Evolutionary conservation across 1,140 invertebrate genomes (phyloP).

Genomic region (Laupala kohalensis): DNA sequence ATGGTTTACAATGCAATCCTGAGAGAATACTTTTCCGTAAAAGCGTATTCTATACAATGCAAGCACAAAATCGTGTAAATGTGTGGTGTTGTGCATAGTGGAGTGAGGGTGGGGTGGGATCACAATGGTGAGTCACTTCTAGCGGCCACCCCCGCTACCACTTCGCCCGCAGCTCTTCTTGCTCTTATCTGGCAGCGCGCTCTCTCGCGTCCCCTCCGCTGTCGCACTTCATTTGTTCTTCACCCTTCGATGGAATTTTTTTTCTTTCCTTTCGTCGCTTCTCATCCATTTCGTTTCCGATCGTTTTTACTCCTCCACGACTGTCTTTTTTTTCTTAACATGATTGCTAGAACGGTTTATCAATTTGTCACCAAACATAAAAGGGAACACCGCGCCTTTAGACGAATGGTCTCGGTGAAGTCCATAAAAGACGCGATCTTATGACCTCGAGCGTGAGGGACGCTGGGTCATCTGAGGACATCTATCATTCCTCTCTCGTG

Average conservation of each 20-base stretch:
- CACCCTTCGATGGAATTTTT: neutral
- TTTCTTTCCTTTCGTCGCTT: neutral
- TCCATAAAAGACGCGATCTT: conserved; percentile 6
- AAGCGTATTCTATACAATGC: too few species aligned
- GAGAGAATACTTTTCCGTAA: too few species aligned
- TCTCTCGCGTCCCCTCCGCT: neutral
- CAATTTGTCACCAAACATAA: conserved; percentile 5
- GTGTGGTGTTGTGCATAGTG: too few species aligned
- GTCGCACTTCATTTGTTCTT: neutral
- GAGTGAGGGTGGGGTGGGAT: too few species aligned
- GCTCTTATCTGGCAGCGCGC: neutral
- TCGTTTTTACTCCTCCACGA: neutral
- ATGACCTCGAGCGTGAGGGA: neutral
- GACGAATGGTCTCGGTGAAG: conserved; percentile 3
- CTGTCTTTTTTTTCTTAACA: neutral
- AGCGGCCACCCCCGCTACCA: too few species aligned
- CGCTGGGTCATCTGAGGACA: neutral
- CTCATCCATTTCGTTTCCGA: neutral
- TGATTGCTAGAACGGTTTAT: neutral
- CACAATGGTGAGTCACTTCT: too few species aligned
- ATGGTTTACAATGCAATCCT: too few species aligned
- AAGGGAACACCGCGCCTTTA: neutral
- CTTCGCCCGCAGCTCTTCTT: too few species aligned
- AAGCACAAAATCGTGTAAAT: too few species aligned
- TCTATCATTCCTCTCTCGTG: neutral